Evolutionary conservation across 2,113 vertebrate species (phyloP).

Genomic region (Pongo pygmaeus): DNA sequence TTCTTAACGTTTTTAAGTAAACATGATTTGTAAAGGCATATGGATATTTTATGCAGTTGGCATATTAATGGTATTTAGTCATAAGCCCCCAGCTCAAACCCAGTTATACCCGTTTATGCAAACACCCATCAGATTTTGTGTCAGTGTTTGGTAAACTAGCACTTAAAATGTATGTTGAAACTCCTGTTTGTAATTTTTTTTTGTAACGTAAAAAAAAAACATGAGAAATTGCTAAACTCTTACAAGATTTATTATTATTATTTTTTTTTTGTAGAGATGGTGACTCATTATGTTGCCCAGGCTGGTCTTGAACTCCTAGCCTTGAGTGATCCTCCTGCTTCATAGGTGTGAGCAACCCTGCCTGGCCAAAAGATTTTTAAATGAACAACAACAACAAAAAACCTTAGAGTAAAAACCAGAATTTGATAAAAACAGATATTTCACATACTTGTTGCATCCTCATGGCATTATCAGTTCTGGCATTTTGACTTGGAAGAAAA

Average conservation of each 20-base stretch:
- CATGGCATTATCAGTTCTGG: not conserved
- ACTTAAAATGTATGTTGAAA: slow-evolving; percentile 4
- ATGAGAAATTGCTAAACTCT: not conserved
- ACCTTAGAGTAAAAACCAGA: not conserved
- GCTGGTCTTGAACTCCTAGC: too few species aligned
- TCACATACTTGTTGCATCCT: not conserved
- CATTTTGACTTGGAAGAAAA: slow-evolving; percentile 21
- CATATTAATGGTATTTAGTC: slow-evolving; percentile 39
- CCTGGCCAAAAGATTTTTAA: not conserved
- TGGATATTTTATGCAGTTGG: slow-evolving; percentile 45
- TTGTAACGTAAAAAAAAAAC: not conserved
- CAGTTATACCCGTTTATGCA: not conserved
- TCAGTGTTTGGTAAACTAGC: not conserved
- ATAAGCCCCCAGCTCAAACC: slow-evolving; percentile 17
- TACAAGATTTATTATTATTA: not conserved
- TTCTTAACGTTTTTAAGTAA: slow-evolving; percentile 44
- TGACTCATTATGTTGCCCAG: too few species aligned
- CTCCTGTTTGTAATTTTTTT: not conserved
- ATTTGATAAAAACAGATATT: slow-evolving; percentile 20
- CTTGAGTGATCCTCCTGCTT: too few species aligned
- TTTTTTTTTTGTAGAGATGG: not conserved
- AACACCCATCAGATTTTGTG: not conserved
- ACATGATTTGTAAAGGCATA: slow-evolving; percentile 47
- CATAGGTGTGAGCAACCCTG: too few species aligned
- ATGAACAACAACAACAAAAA: not conserved